Evolutionary conservation across 2,888 invertebrate species (phyloP).

Genomic region (Heterodera filipjevi): DNA sequence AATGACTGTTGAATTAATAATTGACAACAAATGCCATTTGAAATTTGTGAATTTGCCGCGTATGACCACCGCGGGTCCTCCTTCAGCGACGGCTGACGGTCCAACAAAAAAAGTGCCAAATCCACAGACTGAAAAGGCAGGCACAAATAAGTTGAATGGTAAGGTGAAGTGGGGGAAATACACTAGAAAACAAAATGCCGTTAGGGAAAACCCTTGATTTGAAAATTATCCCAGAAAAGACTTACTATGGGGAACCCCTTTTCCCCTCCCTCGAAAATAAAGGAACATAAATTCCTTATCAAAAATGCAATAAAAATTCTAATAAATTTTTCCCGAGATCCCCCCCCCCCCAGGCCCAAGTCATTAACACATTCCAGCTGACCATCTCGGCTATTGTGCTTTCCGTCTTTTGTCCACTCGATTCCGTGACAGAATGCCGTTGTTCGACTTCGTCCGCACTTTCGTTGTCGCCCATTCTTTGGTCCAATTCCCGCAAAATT

Average conservation of each 20-base stretch:
- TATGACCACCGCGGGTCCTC: slow-evolving; percentile 34
- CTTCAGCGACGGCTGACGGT: slow-evolving; percentile 24
- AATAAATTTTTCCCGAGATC: too few species aligned
- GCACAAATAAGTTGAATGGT: too few species aligned
- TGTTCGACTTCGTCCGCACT: neutral
- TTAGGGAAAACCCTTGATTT: too few species aligned
- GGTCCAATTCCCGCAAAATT: slow-evolving; percentile 24
- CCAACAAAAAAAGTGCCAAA: slow-evolving; percentile 27
- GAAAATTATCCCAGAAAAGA: too few species aligned
- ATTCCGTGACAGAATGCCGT: neutral
- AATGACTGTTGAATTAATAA: neutral
- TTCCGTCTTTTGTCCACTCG: neutral
- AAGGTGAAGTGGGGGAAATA: too few species aligned
- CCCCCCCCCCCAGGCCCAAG: too few species aligned
- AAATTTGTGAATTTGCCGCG: neutral
- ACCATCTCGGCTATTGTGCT: slow-evolving; percentile 26
- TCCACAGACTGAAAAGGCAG: slow-evolving; percentile 4
- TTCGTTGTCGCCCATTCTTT: slow-evolving; percentile 18
- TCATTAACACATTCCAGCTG: neutral
- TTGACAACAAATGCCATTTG: slow-evolving; percentile 1
- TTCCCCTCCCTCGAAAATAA: too few species aligned
- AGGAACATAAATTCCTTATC: too few species aligned
- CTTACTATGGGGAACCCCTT: too few species aligned
- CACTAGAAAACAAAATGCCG: too few species aligned
- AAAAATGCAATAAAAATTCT: too few species aligned